Base-by-base conservation (phyloP, 1,140 invertebrate genomes). In the Drosophila erecta region DNA sequence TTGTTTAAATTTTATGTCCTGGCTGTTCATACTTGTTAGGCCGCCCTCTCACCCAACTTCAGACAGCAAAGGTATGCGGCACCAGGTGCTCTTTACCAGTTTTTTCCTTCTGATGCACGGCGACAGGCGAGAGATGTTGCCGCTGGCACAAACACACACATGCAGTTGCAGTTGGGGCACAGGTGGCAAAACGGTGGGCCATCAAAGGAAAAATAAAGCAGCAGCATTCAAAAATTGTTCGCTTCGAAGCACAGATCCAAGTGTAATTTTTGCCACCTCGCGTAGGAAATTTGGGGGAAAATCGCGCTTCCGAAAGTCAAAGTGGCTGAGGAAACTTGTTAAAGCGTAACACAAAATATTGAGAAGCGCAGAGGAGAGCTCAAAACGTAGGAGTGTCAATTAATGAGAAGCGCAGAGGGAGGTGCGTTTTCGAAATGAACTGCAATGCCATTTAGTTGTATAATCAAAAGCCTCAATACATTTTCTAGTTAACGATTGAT, bases 1-100 rank as follows among this genome's bases (percentile, higher is more conserved):
- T 77, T 81, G 79, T 69, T 77, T 60, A 74, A 81, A 69, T 74
- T 77, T 70, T 64, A 70, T 77, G 76, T 59, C 67, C 58, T 57
- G 58, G 46, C 37, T 62, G 72, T 72, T 77, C 51, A 72, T 72
- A 57, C 54, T 54, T 69, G 70, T 61, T 55, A 49, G 53, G 37
- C 47, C 44, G 49, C 37, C 61, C 44, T 10, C 30, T 30, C 30
- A 17, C 47, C 58, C 51, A 20, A 17, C 53, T 10, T 30, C 8
- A 22, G 20, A 58, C 49, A 54, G 44, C 66, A 44, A 41, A 24
- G 22, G 24, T 41, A 43, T 41, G 50, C 22, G 41, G 35, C 15
- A 50, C 35, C 62, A n/a, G 43, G 55, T 27, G 56, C 44, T 40
- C 17, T 33, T 35, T 41, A 24, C n/a, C 12, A 7, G 0, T 1